Percentiles rank a stretch among this genome's conserved stretches.
Conservation (phyloP, 64 coral and sea anemone genomes). For the Hydrozoanthus tunicans region DNA sequence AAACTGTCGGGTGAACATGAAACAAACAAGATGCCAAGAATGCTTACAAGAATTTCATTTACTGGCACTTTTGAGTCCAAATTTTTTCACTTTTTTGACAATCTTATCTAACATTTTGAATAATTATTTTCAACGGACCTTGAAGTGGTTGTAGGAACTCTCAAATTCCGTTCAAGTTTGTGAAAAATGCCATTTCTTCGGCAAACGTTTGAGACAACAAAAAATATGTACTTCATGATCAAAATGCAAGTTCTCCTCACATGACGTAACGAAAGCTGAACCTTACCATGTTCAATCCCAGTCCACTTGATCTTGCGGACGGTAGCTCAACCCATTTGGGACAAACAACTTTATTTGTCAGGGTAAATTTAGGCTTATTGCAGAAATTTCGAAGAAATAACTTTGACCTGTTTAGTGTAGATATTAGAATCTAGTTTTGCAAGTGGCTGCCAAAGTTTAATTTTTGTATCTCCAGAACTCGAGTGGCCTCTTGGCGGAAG, state of each 20-base stretch:
- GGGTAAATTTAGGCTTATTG: background rate
- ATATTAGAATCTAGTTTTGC: background rate
- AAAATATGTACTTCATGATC: background rate
- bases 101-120: no score
- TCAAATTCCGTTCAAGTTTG: background rate
- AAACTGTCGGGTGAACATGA: no score
- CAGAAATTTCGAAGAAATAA: background rate
- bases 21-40: no score
- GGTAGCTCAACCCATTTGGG: conserved; percentile 48
- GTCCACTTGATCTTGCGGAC: conserved; percentile 62
- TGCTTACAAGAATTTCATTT: no score
- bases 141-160: background rate
- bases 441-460: background rate
- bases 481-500: conserved; percentile 2
- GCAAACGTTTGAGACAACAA: background rate
- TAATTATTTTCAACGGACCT: no score
- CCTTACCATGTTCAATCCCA: conserved; percentile 36
- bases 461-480: background rate
- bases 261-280: background rate
- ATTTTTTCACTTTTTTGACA: no score
- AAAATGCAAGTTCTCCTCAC: conserved; percentile 38
- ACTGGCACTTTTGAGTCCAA: no score
- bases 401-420: background rate
- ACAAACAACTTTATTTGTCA: conserved; percentile 43
- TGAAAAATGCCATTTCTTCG: no score